Percentiles rank a stretch among this genome's conserved stretches.
Evolutionary conservation across 2,888 invertebrate genomes (phyloP).

Genomic region (Ophonus ardosiacus): DNA sequence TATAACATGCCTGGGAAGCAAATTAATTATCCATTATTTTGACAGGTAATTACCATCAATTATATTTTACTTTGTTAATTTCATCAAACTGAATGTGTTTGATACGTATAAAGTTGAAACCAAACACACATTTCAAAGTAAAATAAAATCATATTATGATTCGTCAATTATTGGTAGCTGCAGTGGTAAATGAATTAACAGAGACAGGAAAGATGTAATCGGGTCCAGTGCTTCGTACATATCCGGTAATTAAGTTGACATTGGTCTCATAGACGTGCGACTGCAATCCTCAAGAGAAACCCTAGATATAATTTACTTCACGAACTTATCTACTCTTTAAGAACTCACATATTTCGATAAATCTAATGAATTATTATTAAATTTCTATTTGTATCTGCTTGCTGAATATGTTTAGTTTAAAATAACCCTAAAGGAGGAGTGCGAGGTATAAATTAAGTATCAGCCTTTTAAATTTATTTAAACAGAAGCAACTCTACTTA

Average conservation of each 20-base stretch:
- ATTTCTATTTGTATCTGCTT: no score
- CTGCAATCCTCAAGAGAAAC: no score
- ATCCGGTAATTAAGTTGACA: background rate
- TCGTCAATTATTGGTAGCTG: background rate
- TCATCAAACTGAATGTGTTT: background rate
- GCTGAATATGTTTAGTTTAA: no score
- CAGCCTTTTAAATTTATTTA: no score
- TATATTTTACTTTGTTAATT: background rate
- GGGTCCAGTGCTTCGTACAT: background rate
- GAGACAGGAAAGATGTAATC: background rate
- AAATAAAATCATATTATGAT: constrained; percentile 15
- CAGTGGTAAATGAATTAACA: background rate
- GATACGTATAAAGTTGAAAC: background rate
- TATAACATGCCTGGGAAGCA: background rate
- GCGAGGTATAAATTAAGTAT: no score
- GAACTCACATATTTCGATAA: no score
- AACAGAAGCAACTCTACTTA: no score
- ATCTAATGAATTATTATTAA: no score
- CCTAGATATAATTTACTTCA: no score
- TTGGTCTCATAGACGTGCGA: background rate
- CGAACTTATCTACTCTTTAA: no score
- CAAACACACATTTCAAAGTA: background rate
- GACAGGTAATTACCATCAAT: background rate
- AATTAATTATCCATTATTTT: background rate
- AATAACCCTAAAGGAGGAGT: no score